These are phyloP conservation scores for Trachythela sp. DNA, from an alignment of 64 coral and sea anemone genomes.

Conservation along the genomic window DNA sequence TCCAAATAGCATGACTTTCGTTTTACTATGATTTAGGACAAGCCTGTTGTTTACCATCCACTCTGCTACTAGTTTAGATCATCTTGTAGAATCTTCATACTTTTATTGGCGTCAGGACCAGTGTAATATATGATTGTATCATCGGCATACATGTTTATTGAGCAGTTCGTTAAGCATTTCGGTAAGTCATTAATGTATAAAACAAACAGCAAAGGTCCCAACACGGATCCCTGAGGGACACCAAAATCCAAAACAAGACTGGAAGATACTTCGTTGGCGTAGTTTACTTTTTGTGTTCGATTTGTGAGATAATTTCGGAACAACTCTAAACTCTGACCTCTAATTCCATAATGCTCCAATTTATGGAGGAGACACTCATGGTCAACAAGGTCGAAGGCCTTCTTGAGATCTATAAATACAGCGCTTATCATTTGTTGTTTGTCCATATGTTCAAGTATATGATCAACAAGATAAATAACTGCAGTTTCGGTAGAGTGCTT, in stretches of 20 bases:
- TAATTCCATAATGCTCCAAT: too few species aligned
- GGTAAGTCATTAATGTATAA: background rate
- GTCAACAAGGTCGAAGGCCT: background rate
- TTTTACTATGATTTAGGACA: background rate
- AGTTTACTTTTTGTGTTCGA: background rate
- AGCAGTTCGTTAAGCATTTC: background rate
- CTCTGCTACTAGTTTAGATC: background rate
- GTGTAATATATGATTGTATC: background rate
- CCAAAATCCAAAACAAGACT: background rate
- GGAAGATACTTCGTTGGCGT: background rate
- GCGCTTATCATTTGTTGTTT: background rate
- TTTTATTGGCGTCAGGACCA: background rate
- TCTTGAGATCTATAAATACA: background rate
- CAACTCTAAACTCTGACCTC: background rate
- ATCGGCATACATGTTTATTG: background rate
- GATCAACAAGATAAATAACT: too few species aligned
- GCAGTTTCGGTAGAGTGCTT: too few species aligned
- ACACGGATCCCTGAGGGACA: background rate
- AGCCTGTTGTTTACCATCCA: background rate
- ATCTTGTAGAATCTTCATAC: background rate
- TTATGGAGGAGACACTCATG: background rate
- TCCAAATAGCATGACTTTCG: background rate
- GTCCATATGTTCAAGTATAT: background rate
- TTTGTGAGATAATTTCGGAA: background rate
- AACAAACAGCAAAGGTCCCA: background rate